A percentile compares a stretch with the other conserved stretches of the same genome.
Evolutionary conservation across 2,113 vertebrate genomes (phyloP).

Genomic region (Pandion haliaetus): DNA sequence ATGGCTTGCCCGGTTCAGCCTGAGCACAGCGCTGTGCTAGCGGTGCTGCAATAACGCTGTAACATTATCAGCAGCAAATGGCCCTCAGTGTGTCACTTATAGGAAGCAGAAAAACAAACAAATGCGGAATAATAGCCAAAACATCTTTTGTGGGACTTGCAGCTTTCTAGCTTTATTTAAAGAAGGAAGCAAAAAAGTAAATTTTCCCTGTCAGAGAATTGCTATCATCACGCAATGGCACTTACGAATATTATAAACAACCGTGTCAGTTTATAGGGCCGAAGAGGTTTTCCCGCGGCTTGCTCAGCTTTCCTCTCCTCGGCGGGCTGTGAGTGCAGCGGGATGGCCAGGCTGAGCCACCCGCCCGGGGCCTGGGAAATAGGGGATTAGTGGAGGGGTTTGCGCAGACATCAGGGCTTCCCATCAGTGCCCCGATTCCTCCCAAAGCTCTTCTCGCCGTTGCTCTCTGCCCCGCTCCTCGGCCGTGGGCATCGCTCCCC

Average conservation of each 20-base stretch:
- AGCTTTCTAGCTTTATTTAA: background rate
- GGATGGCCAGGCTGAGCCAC: background rate
- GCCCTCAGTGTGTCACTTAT: background rate
- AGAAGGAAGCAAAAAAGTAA: background rate
- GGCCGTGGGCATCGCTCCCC: rapidly evolving
- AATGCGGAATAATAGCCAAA: background rate
- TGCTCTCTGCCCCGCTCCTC: background rate
- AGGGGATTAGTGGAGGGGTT: background rate
- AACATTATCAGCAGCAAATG: background rate
- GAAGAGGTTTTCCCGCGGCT: background rate
- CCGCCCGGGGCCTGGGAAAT: background rate
- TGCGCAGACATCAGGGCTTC: background rate
- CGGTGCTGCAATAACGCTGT: background rate
- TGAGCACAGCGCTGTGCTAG: background rate
- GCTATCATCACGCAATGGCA: constrained; percentile 35
- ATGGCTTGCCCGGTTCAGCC: rapidly evolving
- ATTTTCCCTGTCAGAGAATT: background rate
- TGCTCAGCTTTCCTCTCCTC: background rate
- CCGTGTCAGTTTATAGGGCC: constrained; percentile 18
- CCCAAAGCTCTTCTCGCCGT: background rate
- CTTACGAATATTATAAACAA: constrained; percentile 63
- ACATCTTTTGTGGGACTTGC: background rate
- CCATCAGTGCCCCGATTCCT: rapidly evolving
- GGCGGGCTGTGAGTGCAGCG: background rate
- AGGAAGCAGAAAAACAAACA: constrained; percentile 25